Base-by-base conservation (phyloP, 2,113 vertebrate genomes). In the Rhynchomys soricoides region DNA sequence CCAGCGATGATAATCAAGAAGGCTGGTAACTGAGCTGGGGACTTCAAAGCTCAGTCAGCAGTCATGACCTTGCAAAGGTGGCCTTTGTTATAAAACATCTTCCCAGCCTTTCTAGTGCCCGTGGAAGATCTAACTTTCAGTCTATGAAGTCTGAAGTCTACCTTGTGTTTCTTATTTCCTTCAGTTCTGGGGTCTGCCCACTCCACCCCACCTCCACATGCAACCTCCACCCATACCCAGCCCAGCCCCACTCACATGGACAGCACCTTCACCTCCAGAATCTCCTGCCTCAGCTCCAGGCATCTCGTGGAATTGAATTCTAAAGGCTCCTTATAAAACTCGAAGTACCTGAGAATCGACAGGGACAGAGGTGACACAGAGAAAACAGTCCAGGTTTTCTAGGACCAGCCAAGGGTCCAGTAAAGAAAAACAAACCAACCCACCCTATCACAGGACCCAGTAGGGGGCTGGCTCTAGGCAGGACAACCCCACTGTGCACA, bases 291-390 rank as follows among this genome's bases (percentile, higher is more conserved):
- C 96, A 99, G 98, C 96, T 99, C 99, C 98, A 99, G 98, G 98
- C 99, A 99, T 98, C 99, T 98, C 0, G 99, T 99, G 79, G 99
- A 99, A 98, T 99, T 99, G 98, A 98, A 99, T 37, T 99, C 99
- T 96, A 99, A 99, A 88, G 99, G 98, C 10, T 99, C 99, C 89
- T 99, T 99, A 87, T 99, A 99, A 98, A 98, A 99, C 94, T 99
- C 99, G 97, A 99, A 99, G 98, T 99, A 99, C 98, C 99, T 99
- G 98, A 90, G 98, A 98, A 92, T 3, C 94, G 91, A 97, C 1
- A 96, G 91, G 45, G 66, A 95, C 66, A 95, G 50, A 50, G 45
- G 82, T 95, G 85, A 97, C 66, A n/a, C 29, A 89, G 68, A 90
- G 50, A 37, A 37, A 86, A 21, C 62, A 34, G 43, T 1, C 59